Evolutionary conservation across 2,888 invertebrate genomes (phyloP), one percentile per base, ranked within the genome.

Genomic region (Drosophila rubida): DNA sequence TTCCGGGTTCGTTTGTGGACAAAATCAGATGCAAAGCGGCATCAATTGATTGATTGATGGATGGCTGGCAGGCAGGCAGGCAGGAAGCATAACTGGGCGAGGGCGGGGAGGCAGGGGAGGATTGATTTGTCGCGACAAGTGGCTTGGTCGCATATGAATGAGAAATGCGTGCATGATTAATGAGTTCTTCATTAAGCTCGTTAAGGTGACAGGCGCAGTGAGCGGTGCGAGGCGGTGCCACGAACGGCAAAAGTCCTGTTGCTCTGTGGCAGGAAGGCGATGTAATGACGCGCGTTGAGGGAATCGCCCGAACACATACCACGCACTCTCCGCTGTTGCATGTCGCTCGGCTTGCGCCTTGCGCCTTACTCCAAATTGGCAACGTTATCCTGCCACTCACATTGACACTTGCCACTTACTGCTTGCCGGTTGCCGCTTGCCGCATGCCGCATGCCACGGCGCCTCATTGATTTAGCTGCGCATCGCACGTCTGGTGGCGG

Each of bases 181-280:
- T 85, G 84, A 85, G 85, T 86, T 83, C 72, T 87, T 85, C 83
- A 85, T 85, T 85, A 88, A 87, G 84, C 84, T 85, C 75, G 87
- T 84, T 84, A 87, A 84, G 83, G 79, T 87, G 87, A 86, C 81
- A 79, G 79, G 64, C 54, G 61, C 44, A 54, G 64, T 42, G 54
- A 45, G 53, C 37, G 8, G n/a, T n/a, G 32, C 11, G 57, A 51
- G 35, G 39, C 59, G 44, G 25, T 32, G 16, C 58, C 32, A 58
- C 61, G n/a, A n/a, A n/a, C n/a, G n/a, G n/a, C n/a, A n/a, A 49
- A 27, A 53, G 66, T 59, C 78, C 86, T 86, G 80, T 81, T 85
- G 85, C 83, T 75, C 49, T 37, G 35, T 5, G 13, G 35, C 7
- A 44, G 30, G 50, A 32, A 14, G 25, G 49, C 63, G 68, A 73